Conservation (phyloP, 1,140 invertebrate species). For the Zaprionus inermis region DNA sequence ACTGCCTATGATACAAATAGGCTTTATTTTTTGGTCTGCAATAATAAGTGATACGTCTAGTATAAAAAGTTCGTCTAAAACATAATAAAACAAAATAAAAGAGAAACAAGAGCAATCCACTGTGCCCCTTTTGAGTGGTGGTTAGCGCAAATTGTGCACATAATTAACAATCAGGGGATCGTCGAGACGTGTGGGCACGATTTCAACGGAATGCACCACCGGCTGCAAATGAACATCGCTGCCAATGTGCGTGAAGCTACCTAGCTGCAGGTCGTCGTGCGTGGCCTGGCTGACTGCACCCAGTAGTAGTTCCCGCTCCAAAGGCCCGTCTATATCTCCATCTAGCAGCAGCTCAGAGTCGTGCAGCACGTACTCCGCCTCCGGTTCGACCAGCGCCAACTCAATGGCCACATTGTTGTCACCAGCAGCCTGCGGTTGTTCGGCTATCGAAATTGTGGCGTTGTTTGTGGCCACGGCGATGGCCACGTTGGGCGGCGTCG, state of each 20-base stretch:
- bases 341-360: constrained; percentile 34
- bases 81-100: constrained; percentile 36
- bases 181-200: constrained; percentile 75
- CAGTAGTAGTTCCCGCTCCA: background rate
- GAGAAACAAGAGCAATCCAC: too few relatives aligned
- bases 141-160: constrained; percentile 75
- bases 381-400: constrained; percentile 66
- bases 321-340: background rate
- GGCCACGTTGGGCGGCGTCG: constrained; percentile 54
- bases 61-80: constrained; percentile 13
- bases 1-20: too few relatives aligned
- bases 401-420: constrained; percentile 70
- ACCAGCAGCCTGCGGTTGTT: constrained; percentile 58
- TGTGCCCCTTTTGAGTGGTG: background rate
- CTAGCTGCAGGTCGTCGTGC: constrained; percentile 66
- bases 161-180: constrained; percentile 79
- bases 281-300: constrained; percentile 4
- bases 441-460: constrained; percentile 59
- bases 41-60: background rate
- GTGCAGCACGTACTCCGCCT: constrained; percentile 75
- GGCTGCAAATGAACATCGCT: constrained; percentile 76
- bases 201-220: constrained; percentile 78
- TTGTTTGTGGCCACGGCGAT: constrained; percentile 62
- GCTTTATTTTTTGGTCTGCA: background rate
- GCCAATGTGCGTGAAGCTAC: constrained; percentile 75